Percentiles rank a stretch among this genome's conserved stretches.
Conservation (phyloP, 1,140 invertebrate genomes). For the Charaxes varanes region DNA sequence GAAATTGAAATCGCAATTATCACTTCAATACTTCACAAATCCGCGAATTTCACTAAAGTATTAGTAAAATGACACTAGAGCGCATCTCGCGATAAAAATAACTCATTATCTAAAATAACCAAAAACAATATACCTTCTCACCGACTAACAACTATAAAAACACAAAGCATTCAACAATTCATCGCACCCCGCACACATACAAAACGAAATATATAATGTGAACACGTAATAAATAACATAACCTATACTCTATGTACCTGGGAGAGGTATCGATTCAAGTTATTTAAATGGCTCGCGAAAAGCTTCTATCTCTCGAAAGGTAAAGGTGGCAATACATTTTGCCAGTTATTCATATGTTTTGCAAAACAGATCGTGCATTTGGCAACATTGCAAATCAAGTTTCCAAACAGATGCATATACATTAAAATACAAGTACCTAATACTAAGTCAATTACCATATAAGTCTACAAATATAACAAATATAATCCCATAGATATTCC, state of each 20-base stretch:
- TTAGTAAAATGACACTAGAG: too few species aligned
- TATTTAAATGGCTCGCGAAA: conserved; percentile 19
- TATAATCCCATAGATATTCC: conserved; percentile 22
- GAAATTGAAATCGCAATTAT: too few species aligned
- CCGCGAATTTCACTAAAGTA: too few species aligned
- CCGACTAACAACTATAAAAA: conserved; percentile 1
- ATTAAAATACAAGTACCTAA: conserved; percentile 9
- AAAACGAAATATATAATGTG: conserved; percentile 11
- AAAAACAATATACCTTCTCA: conserved; percentile 13
- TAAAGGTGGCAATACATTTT: conserved; percentile 29
- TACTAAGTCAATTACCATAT: conserved; percentile 10
- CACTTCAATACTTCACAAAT: too few species aligned
- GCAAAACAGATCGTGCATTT: conserved; percentile 26
- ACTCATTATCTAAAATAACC: too few species aligned
- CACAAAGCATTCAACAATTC: conserved; percentile 18
- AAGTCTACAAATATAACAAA: conserved; percentile 19
- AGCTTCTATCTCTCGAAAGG: conserved; percentile 20
- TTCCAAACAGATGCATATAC: conserved; percentile 36
- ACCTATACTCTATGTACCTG: conserved; percentile 19
- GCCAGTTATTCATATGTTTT: conserved; percentile 25
- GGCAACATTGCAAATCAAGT: conserved; percentile 38
- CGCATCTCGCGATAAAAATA: too few species aligned
- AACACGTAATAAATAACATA: conserved; percentile 21
- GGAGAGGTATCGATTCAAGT: conserved; percentile 26
- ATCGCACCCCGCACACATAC: conserved; percentile 19